phyloP scores from a whole-genome alignment of 2,888 invertebrate genomes.

The Elmis aenea region DNA sequence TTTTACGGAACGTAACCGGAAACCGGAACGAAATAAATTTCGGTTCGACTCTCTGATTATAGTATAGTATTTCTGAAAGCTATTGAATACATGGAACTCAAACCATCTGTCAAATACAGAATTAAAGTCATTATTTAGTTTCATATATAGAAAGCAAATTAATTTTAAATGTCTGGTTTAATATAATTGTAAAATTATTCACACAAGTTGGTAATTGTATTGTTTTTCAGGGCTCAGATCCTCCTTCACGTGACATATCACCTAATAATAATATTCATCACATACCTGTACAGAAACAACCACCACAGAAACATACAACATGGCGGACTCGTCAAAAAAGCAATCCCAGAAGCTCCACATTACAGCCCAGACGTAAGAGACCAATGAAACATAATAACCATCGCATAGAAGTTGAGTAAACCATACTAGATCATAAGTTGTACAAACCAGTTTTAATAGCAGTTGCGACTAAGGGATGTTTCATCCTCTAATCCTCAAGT shows the following conservation, averaged over 20 bases:
- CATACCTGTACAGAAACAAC: conserved; percentile 23
- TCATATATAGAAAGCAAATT: too few species aligned
- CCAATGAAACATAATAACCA: conserved; percentile 17
- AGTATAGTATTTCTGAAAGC: too few species aligned
- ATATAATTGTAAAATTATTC: too few species aligned
- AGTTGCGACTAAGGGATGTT: conserved; percentile 14
- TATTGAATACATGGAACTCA: too few species aligned
- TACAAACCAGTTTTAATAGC: conserved; percentile 12
- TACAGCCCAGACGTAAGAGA: conserved; percentile 18
- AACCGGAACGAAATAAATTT: too few species aligned
- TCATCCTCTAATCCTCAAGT: too few species aligned
- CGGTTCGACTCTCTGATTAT: too few species aligned
- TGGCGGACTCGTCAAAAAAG: conserved; percentile 23
- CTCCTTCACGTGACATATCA: conserved; percentile 43
- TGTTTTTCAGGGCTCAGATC: conserved; percentile 40
- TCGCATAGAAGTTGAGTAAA: conserved; percentile 20
- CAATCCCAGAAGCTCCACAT: conserved; percentile 22
- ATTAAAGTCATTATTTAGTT: too few species aligned
- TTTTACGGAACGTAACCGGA: too few species aligned
- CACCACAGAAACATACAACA: conserved; percentile 13
- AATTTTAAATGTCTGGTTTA: too few species aligned
- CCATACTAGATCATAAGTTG: conserved; percentile 12
- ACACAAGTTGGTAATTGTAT: too few species aligned
- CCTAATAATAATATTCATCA: conserved; percentile 38
- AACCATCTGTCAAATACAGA: too few species aligned